phyloP scores from a whole-genome alignment of 2,888 invertebrate species.

The Habroteleia sp. region DNA sequence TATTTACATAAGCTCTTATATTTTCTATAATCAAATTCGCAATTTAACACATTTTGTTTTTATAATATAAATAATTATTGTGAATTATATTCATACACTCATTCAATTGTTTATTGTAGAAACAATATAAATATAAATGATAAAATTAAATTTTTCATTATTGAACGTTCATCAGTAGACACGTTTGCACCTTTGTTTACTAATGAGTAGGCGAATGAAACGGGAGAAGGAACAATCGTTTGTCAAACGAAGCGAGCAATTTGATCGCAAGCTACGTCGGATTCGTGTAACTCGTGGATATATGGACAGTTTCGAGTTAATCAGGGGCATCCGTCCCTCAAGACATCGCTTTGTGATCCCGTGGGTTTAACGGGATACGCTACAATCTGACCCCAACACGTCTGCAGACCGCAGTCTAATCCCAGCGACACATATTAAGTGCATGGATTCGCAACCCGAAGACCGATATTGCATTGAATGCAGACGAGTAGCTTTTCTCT shows the following conservation, averaged over 20 bases:
- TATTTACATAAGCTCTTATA: no score
- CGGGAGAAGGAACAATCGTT: conserved; percentile 34
- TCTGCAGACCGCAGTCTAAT: conserved; percentile 71
- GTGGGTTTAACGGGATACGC: conserved; percentile 72
- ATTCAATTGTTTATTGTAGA: no score
- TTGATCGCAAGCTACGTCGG: conserved; percentile 48
- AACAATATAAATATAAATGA: no score
- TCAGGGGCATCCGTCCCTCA: conserved; percentile 76
- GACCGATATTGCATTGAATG: conserved; percentile 50
- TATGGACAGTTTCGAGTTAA: conserved; percentile 67
- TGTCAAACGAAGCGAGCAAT: conserved; percentile 53
- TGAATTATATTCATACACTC: no score
- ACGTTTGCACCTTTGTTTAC: conserved; percentile 4
- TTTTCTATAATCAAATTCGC: no score
- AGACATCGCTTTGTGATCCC: conserved; percentile 78
- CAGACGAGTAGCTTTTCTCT: conserved; percentile 45
- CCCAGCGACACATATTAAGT: conserved; percentile 77
- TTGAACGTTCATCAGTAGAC: no score
- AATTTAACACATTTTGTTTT: no score
- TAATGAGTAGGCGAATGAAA: conserved; percentile 22
- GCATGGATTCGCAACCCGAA: conserved; percentile 71
- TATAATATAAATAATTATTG: no score
- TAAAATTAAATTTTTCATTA: no score
- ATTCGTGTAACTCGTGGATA: conserved; percentile 62
- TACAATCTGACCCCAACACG: conserved; percentile 74